Percentiles rank a stretch among this genome's conserved stretches.
These are phyloP conservation scores for Proisotoma minuta DNA, from an alignment of 2,888 invertebrate genomes.

Conservation along the genomic window DNA sequence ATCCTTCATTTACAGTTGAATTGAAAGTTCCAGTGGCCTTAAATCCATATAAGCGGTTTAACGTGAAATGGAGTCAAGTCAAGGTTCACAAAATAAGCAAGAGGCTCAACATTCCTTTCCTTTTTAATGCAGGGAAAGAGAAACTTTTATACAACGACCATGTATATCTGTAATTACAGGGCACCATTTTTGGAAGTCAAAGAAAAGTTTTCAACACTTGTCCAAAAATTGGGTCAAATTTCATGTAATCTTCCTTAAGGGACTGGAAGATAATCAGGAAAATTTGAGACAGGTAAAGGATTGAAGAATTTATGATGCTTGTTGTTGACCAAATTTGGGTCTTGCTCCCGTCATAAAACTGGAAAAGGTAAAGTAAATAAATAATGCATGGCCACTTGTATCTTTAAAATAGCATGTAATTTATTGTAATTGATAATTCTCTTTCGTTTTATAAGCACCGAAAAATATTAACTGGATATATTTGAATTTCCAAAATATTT, in stretches of 20 bases:
- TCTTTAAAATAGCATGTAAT: no score
- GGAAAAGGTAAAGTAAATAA: no score
- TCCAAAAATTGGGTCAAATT: neutral
- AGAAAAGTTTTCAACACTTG: neutral
- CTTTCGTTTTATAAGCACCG: no score
- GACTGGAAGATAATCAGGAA: neutral
- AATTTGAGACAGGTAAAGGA: neutral
- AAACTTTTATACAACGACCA: neutral
- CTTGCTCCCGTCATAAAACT: no score
- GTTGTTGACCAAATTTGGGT: neutral
- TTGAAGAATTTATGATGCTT: neutral
- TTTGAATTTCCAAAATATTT: no score
- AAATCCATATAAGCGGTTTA: no score
- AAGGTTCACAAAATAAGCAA: neutral
- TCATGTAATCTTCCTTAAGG: neutral
- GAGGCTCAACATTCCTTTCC: neutral
- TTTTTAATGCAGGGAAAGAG: neutral
- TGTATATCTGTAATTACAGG: neutral
- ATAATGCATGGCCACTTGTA: no score
- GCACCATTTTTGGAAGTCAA: neutral
- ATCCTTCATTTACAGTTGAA: no score
- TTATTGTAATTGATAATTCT: no score
- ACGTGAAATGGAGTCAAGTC: no score
- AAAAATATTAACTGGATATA: no score
- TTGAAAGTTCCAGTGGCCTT: no score